Conservation (phyloP, 1,140 invertebrate genomes). For the Drosophila pruinosa region DNA sequence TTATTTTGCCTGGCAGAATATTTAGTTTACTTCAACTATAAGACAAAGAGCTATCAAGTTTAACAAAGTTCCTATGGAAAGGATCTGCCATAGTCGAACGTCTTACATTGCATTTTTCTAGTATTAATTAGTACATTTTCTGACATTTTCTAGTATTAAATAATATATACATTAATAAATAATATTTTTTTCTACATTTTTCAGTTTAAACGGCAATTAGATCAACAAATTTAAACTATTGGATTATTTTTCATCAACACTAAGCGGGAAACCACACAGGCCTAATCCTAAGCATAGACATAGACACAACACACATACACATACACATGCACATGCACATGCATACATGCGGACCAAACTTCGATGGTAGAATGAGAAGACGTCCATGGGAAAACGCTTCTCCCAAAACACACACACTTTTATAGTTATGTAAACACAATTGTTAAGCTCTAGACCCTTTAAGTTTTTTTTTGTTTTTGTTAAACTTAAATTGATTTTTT, state of each 20-base stretch:
- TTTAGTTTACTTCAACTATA: no score
- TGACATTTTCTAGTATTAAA: no score
- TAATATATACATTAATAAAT: no score
- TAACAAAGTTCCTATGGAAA: no score
- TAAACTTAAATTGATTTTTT: conserved; percentile 56
- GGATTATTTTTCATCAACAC: conserved; percentile 43
- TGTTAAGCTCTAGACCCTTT: conserved; percentile 25
- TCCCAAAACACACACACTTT: conserved; percentile 1
- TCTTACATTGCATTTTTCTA: no score
- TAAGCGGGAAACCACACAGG: conserved; percentile 42
- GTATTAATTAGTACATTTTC: no score
- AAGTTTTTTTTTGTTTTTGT: conserved; percentile 41
- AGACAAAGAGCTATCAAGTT: no score
- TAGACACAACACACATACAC: conserved; percentile 23
- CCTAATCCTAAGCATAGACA: conserved; percentile 40
- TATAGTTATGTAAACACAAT: conserved; percentile 19
- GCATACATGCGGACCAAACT: conserved; percentile 20
- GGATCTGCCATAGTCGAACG: no score
- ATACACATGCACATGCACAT: conserved; percentile 33
- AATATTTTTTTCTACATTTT: conserved; percentile 15
- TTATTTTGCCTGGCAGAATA: background rate
- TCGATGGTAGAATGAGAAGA: background rate
- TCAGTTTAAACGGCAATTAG: conserved; percentile 57
- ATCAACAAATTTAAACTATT: conserved; percentile 60
- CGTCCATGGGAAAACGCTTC: background rate